A percentile compares a stretch with the other conserved stretches of the same genome.
Evolutionary conservation across 2,113 vertebrate genomes (phyloP).

Genomic region (Anguilla rostrata): DNA sequence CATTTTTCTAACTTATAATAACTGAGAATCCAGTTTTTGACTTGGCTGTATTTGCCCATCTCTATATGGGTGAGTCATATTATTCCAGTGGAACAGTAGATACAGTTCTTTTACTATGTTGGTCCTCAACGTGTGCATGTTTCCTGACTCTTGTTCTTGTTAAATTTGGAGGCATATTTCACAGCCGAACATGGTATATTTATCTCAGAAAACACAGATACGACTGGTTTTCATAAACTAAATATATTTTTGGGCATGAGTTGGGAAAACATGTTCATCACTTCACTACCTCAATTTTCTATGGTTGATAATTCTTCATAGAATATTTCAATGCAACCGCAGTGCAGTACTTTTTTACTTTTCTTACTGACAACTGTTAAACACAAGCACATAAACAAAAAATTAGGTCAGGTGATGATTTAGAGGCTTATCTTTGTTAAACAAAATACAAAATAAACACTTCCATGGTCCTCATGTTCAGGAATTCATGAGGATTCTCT

Average conservation of each 20-base stretch:
- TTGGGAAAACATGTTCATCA: slow-evolving; percentile 5
- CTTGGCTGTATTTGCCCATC: neutral
- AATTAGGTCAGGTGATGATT: neutral
- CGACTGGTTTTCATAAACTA: neutral
- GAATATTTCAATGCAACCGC: slow-evolving; percentile 1
- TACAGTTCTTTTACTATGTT: slow-evolving; percentile 1
- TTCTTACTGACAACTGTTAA: neutral
- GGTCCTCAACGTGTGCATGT: neutral
- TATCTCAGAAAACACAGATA: neutral
- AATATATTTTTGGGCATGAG: neutral
- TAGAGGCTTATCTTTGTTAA: neutral
- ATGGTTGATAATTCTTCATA: neutral
- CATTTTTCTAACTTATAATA: neutral
- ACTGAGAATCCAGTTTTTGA: neutral
- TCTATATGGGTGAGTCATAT: neutral
- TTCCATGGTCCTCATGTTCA: neutral
- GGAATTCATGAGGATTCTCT: neutral
- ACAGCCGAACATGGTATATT: neutral
- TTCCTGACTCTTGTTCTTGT: neutral
- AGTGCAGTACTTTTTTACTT: neutral
- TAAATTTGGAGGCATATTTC: slow-evolving; percentile 3
- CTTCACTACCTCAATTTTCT: slow-evolving; percentile 43
- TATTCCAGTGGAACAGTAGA: neutral
- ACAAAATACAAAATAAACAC: neutral
- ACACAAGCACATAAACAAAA: neutral